Base-by-base conservation (phyloP, 2,888 invertebrate species). In the Caenorhabditis macrosperma region DNA sequence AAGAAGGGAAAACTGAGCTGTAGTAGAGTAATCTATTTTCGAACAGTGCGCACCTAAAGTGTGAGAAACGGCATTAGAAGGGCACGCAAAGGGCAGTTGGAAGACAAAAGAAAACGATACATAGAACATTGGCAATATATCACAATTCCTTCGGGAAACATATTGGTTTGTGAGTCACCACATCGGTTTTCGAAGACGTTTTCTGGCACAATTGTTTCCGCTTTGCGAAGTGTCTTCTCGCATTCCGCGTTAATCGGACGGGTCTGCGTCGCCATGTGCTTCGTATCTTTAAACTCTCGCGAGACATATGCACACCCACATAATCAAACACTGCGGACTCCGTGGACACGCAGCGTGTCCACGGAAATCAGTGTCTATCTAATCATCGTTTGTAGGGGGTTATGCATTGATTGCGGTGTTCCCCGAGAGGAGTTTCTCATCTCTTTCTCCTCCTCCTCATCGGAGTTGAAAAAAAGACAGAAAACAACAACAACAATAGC, bases 251-350 rank as follows among this genome's bases (percentile, higher is more conserved):
- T n/a, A n/a, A n/a, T n/a, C n/a, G n/a, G n/a, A n/a, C n/a, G n/a
- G n/a, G 41, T 9, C 30, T 28, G 30, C 35, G 33, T 6, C 0
- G 24, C 72, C 72, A 72, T 63, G 63, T 64, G 63, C 72, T 61
- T 72, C 72, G 72, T 71, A 71, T 71, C 71, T 71, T 72, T 72
- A 72, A 72, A 72, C 72, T 72, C n/a, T n/a, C n/a, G n/a, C 57
- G 54, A 33, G 55, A 72, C 55, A 72, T 72, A 72, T 72, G 72
- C 72, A 72, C 72, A 72, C 72, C 48, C 72, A 72, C 72, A 72
- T 72, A 72, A 72, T 72, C 72, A 72, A 72, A 72, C 57, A 60
- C 46, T 52, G n/a, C 48, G 22, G 22, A 52, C 30, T 26, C 52
- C 20, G 52, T 28, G 52, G 15, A 24, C 52, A 52, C 12, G 12